phyloP scores from a whole-genome alignment of 2,888 invertebrate genomes.

The Germaria angustata region DNA sequence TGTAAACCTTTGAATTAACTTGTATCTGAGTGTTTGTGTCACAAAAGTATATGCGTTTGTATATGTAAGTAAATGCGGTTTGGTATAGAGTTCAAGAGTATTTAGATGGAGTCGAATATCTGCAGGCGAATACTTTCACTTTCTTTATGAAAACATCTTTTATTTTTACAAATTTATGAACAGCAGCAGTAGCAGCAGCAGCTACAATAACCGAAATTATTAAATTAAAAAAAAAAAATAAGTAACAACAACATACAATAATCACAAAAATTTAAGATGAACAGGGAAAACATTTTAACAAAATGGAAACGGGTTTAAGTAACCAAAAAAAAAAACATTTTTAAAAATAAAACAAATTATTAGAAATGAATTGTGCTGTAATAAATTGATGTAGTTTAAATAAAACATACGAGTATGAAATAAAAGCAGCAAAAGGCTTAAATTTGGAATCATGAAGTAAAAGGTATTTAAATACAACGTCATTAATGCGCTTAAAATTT shows the following conservation, averaged over 20 bases:
- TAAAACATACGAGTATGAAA: neutral
- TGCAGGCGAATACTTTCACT: conserved; percentile 66
- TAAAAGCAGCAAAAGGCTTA: conserved; percentile 8
- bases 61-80: neutral
- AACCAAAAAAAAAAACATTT: conserved; percentile 16
- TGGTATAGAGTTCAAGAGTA: conserved; percentile 64
- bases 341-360: conserved; percentile 28
- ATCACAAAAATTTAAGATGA: conserved; percentile 11
- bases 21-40: neutral
- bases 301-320: conserved; percentile 61
- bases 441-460: conserved; percentile 7
- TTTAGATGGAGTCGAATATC: conserved; percentile 46
- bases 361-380: conserved; percentile 58
- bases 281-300: conserved; percentile 33
- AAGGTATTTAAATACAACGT: conserved; percentile 23
- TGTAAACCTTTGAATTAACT: neutral
- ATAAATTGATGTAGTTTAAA: conserved; percentile 48
- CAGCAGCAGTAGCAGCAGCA: conserved; percentile 12
- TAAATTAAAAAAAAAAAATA: conserved; percentile 25
- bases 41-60: too few species aligned
- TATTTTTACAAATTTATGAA: conserved; percentile 46
- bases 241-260: conserved; percentile 30
- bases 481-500: neutral
- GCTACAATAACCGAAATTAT: conserved; percentile 15
- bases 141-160: conserved; percentile 63